These are phyloP conservation scores for Hymenopus coronatus DNA, from an alignment of 2,888 invertebrate species.

Conservation along the genomic window DNA sequence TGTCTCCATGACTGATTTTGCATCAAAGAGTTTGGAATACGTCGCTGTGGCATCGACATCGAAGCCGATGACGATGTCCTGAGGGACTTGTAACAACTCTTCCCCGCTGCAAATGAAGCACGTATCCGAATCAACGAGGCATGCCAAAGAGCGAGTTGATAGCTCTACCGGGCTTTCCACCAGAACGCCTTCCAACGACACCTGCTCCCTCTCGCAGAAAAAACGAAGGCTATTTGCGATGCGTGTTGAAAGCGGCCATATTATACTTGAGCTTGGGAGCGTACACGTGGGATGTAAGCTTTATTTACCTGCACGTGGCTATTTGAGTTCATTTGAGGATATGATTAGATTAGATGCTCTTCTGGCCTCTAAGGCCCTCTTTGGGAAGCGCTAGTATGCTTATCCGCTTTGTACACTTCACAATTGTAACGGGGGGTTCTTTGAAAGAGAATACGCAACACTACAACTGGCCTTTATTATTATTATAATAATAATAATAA, in stretches of 20 bases:
- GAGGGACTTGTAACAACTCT: background rate
- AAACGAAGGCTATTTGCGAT: background rate
- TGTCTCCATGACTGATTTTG: too few relatives aligned
- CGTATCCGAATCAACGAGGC: background rate
- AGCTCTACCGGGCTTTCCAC: background rate
- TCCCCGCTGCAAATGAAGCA: background rate
- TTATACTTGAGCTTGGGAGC: background rate
- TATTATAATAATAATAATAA: too few relatives aligned
- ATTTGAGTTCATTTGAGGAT: background rate
- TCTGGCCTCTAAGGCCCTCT: background rate
- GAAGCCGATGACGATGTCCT: background rate
- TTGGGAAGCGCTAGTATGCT: background rate
- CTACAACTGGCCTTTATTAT: too few relatives aligned
- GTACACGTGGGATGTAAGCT: background rate
- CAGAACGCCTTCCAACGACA: background rate
- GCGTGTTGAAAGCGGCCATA: background rate
- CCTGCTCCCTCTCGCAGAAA: background rate
- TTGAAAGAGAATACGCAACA: too few relatives aligned
- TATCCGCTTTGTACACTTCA: background rate
- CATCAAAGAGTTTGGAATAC: too few relatives aligned
- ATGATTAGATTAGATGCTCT: background rate
- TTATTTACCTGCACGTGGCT: background rate
- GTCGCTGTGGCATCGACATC: background rate
- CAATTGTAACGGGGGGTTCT: background rate
- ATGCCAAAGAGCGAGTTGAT: background rate